phyloP scores from a whole-genome alignment of 2,797 vertebrate genomes.

The Spea hammondii region DNA sequence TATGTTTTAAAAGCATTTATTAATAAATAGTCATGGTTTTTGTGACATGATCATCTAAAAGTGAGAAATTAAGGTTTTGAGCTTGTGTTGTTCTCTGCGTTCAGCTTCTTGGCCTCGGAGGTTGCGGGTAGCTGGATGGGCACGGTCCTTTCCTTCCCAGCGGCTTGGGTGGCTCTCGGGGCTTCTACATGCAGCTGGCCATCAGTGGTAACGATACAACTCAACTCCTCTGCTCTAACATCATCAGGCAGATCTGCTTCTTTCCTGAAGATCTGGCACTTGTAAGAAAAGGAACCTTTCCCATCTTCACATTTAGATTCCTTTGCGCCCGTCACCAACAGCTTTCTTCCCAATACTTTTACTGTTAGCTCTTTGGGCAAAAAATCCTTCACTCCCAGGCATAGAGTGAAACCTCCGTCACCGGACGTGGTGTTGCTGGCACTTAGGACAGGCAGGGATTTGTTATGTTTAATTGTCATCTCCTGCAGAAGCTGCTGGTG shows the following conservation, averaged over 20 bases:
- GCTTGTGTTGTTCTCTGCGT: neutral
- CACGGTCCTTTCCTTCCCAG: conserved; percentile 14
- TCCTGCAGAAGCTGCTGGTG: conserved; percentile 51
- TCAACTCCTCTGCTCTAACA: conserved; percentile 63
- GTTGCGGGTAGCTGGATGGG: conserved; percentile 32
- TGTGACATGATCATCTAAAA: neutral
- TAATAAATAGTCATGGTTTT: neutral
- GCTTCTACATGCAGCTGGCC: conserved; percentile 77
- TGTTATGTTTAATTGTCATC: neutral
- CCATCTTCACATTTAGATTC: conserved; percentile 74
- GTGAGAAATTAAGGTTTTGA: neutral
- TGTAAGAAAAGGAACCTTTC: conserved; percentile 77
- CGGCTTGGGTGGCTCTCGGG: conserved; percentile 21
- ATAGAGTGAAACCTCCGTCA: conserved; percentile 65
- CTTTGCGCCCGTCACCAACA: conserved; percentile 76
- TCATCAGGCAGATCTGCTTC: conserved; percentile 55
- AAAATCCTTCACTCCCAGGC: conserved; percentile 72
- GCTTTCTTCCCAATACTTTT: conserved; percentile 78
- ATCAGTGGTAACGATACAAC: conserved; percentile 70
- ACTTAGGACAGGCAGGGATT: neutral
- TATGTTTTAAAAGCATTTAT: neutral
- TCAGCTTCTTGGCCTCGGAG: neutral
- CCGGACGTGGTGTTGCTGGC: conserved; percentile 36
- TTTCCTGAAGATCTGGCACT: conserved; percentile 75
- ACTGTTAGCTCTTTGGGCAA: conserved; percentile 75